These are phyloP conservation scores for Stegophylla sp. DNA, from an alignment of 2,888 invertebrate genomes.

Conservation along the genomic window DNA sequence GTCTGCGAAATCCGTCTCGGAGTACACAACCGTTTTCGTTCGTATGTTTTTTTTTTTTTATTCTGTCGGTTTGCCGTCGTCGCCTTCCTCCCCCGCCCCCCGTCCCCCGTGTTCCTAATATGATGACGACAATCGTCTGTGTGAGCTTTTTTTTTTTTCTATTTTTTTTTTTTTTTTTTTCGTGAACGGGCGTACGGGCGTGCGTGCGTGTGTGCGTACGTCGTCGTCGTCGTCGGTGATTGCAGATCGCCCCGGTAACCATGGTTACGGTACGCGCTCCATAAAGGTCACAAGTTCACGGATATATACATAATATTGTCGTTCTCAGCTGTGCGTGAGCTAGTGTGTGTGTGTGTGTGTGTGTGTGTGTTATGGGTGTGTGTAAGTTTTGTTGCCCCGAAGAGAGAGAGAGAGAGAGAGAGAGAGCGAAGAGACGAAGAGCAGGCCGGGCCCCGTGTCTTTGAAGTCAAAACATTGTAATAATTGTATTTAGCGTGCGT, in stretches of 20 bases:
- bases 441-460: constrained; percentile 32
- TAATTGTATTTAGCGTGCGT: constrained; percentile 28
- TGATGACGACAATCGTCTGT: constrained; percentile 36
- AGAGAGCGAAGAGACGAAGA: no score
- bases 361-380: no score
- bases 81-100: no score
- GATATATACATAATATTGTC: constrained; percentile 56
- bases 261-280: constrained; percentile 54
- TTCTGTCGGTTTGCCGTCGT: no score
- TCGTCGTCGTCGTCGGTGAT: no score
- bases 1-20: neutral
- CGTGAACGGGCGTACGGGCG: neutral
- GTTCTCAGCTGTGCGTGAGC: constrained; percentile 8
- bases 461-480: constrained; percentile 50
- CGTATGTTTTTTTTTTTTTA: no score
- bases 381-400: neutral
- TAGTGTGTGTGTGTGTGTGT: no score
- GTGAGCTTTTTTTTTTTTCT: no score
- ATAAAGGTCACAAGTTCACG: constrained; percentile 59
- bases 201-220: constrained; percentile 5
- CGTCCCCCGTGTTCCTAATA: no score
- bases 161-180: no score
- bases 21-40: neutral
- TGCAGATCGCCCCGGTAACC: constrained; percentile 54
- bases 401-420: constrained; percentile 27